Conservation (phyloP, 1,140 invertebrate species). For the Onthophagus taurus region DNA sequence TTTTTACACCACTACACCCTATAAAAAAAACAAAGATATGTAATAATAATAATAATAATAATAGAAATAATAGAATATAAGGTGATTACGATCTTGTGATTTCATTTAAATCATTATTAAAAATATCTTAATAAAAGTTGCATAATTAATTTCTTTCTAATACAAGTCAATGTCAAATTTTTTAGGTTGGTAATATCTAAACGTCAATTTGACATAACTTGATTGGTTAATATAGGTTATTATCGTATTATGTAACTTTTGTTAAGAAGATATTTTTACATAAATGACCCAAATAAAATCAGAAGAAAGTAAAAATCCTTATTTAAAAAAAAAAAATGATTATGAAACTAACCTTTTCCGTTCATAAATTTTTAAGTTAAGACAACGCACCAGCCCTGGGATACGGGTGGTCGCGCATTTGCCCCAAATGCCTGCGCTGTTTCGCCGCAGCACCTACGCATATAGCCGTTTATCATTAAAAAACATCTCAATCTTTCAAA, state of each 20-base stretch:
- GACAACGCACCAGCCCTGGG: conserved; percentile 79
- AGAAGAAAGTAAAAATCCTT: not conserved
- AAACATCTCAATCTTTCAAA: conserved; percentile 3
- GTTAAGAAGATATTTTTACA: not conserved
- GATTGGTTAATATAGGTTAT: not conserved
- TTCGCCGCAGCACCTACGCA: conserved; percentile 58
- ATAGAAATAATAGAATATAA: too few species aligned
- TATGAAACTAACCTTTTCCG: conserved; percentile 34
- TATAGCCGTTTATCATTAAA: conserved; percentile 13
- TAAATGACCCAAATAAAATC: not conserved
- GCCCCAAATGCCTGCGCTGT: conserved; percentile 68
- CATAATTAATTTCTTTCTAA: too few species aligned
- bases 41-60: too few species aligned
- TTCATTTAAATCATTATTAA: too few species aligned
- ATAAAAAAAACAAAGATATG: too few species aligned
- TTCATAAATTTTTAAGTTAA: too few species aligned
- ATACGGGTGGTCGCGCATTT: conserved; percentile 85
- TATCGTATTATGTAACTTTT: not conserved
- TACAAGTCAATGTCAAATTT: too few species aligned
- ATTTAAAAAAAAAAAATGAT: conserved; percentile 8
- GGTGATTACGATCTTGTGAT: too few species aligned
- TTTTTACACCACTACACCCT: too few species aligned
- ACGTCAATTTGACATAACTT: not conserved
- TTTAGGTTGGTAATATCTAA: too few species aligned
- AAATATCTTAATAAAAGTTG: too few species aligned